Percentiles rank a stretch among this genome's conserved stretches.
phyloP scores from a whole-genome alignment of 2,113 vertebrate species.

The Capreolus pygargus region DNA sequence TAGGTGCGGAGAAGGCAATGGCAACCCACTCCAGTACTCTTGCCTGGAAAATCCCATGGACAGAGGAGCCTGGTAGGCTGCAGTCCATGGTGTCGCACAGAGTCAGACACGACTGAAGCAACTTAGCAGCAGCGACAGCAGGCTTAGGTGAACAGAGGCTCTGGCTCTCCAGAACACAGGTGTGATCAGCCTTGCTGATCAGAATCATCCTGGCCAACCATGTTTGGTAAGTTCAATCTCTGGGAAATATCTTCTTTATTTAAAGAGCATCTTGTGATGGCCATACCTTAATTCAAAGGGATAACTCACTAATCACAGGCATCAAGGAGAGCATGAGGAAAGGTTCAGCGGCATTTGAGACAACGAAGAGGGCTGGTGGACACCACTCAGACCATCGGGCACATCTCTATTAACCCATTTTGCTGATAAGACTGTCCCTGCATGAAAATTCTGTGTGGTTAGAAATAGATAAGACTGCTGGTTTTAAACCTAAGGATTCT shows the following conservation, averaged over 20 bases:
- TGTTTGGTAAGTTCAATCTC: not conserved
- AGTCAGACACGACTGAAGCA: no score
- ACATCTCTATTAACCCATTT: not conserved
- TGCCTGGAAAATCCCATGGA: no score
- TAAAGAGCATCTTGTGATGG: not conserved
- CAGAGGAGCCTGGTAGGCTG: no score
- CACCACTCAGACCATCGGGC: not conserved
- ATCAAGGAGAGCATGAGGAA: fast-evolving
- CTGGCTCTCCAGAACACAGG: not conserved
- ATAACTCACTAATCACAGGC: not conserved
- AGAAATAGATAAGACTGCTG: not conserved
- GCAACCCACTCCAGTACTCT: no score
- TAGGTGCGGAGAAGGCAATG: no score
- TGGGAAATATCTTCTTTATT: not conserved
- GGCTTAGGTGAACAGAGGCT: not conserved
- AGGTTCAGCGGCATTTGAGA: not conserved
- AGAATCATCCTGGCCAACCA: not conserved
- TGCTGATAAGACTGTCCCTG: not conserved
- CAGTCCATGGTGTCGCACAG: no score
- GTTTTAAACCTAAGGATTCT: not conserved
- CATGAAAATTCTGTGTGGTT: not conserved
- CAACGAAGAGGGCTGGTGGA: not conserved
- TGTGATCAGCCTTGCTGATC: fast-evolving
- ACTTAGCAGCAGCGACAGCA: no score
- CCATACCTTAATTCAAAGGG: not conserved